Conservation (phyloP, 1,140 invertebrate species). For the Galleria mellonella region DNA sequence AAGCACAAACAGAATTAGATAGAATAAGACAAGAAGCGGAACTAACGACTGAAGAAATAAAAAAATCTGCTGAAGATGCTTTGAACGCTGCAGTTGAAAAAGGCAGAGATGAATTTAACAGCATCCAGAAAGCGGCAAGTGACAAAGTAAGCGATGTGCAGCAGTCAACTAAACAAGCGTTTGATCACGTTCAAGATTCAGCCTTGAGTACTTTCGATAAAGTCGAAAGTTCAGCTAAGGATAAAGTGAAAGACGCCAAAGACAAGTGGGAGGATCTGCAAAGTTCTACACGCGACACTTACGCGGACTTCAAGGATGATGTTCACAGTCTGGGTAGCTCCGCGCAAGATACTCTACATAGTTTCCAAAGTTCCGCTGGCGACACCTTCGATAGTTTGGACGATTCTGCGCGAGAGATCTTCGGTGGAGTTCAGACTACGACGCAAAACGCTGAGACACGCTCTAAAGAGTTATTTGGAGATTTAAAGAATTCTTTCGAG, state of each 20-base stretch:
- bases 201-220: conserved; percentile 61
- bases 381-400: conserved; percentile 66
- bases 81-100: conserved; percentile 42
- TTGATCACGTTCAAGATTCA: conserved; percentile 49
- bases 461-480: conserved; percentile 47
- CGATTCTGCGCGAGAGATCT: conserved; percentile 45
- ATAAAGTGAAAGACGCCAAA: conserved; percentile 41
- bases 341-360: conserved; percentile 56
- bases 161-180: conserved; percentile 41
- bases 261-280: conserved; percentile 56
- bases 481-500: conserved; percentile 47
- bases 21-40: conserved; percentile 59
- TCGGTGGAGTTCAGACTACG: conserved; percentile 30
- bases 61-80: conserved; percentile 50
- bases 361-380: conserved; percentile 63
- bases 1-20: conserved; percentile 42
- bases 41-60: conserved; percentile 55
- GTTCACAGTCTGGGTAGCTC: conserved; percentile 48
- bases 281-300: conserved; percentile 55
- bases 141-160: conserved; percentile 39
- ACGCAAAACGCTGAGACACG: conserved; percentile 24
- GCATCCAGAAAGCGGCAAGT: conserved; percentile 27
- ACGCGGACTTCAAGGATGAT: conserved; percentile 50
- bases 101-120: conserved; percentile 29
- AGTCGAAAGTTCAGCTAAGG: conserved; percentile 60